Conservation (phyloP, 37 sponge, comb jelly and placozoan genomes). For the Geodia barretti region DNA sequence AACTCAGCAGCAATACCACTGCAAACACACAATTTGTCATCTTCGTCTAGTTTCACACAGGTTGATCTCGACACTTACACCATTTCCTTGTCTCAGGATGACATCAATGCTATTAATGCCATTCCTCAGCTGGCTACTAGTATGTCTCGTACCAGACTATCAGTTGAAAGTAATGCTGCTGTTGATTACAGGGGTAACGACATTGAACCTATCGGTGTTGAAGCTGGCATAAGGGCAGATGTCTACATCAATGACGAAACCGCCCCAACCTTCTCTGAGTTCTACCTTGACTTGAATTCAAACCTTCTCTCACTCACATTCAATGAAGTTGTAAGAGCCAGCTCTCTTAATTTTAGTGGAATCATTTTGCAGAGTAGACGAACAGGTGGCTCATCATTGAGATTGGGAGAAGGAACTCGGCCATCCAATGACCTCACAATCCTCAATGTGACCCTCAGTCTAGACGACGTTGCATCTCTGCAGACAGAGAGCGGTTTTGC, state of each 20-base stretch:
- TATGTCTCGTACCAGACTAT: constrained; percentile 44
- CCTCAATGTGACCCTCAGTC: constrained; percentile 46
- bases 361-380: constrained; percentile 59
- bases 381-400: neutral
- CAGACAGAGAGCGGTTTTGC: constrained; percentile 52
- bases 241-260: constrained; percentile 57
- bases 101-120: constrained; percentile 73
- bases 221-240: constrained; percentile 52
- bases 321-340: constrained; percentile 78
- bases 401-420: constrained; percentile 52
- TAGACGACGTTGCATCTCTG: constrained; percentile 59
- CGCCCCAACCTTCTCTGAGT: constrained; percentile 44
- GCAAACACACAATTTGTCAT: constrained; percentile 27
- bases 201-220: constrained; percentile 30
- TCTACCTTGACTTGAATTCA: constrained; percentile 66
- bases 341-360: constrained; percentile 50
- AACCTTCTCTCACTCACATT: constrained; percentile 79
- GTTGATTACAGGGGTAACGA: constrained; percentile 58
- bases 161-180: constrained; percentile 38
- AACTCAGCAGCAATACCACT: constrained; percentile 64
- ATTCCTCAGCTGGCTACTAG: constrained; percentile 67
- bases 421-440: constrained; percentile 43
- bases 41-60: constrained; percentile 6
- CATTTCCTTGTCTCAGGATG: constrained; percentile 53
- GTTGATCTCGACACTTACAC: constrained; percentile 7